Percentiles rank a stretch among this genome's conserved stretches.
phyloP scores from a whole-genome alignment of 2,888 invertebrate species.

The Stenchaetothrips biformis region DNA sequence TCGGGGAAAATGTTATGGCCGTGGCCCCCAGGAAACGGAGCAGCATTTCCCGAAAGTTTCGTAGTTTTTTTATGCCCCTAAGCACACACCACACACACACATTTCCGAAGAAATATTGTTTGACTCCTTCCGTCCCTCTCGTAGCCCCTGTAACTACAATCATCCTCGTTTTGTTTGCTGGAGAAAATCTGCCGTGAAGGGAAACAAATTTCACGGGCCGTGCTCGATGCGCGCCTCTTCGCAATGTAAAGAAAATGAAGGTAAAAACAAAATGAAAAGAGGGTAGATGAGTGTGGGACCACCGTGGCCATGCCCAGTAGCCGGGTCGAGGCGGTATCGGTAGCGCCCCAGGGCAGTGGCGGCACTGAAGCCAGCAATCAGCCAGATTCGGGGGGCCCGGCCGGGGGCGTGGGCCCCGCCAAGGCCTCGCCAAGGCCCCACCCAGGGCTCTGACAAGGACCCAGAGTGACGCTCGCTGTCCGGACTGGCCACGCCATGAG shows the following conservation, averaged over 20 bases:
- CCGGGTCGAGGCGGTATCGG: neutral
- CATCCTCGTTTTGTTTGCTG: too few relatives aligned
- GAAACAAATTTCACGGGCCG: neutral
- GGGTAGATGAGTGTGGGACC: neutral
- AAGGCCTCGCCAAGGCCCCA: neutral
- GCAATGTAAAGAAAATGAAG: neutral
- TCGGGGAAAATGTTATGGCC: too few relatives aligned
- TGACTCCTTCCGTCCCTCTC: too few relatives aligned
- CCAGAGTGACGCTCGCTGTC: too few relatives aligned
- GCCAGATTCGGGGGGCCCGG: neutral
- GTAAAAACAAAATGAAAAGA: neutral
- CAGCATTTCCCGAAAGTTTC: too few relatives aligned
- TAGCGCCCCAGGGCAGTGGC: constrained; percentile 4
- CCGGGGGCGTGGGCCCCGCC: neutral
- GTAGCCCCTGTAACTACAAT: too few relatives aligned
- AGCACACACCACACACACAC: too few relatives aligned
- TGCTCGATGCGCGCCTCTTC: neutral
- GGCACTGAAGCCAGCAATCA: neutral
- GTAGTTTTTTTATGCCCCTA: too few relatives aligned
- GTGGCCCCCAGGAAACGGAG: too few relatives aligned
- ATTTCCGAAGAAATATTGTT: too few relatives aligned
- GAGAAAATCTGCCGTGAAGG: neutral
- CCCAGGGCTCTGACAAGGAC: too few relatives aligned
- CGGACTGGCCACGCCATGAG: too few relatives aligned
- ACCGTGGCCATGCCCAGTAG: neutral